Percentiles rank a stretch among this genome's conserved stretches.
These are phyloP conservation scores for Lasioglossum lativentre DNA, from an alignment of 2,888 invertebrate species.

Conservation along the genomic window DNA sequence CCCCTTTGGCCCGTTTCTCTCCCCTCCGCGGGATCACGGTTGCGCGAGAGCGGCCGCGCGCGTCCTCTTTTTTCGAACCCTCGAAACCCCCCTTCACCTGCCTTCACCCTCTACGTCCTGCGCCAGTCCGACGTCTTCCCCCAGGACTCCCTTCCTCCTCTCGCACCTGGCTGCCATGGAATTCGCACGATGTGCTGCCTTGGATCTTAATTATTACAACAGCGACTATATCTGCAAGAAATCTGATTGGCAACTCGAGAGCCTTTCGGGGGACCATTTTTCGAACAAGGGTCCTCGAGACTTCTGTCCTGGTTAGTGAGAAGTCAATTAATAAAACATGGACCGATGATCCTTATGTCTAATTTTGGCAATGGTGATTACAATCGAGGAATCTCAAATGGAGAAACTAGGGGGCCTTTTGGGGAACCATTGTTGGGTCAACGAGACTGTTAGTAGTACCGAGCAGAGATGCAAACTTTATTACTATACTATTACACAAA, in stretches of 20 bases:
- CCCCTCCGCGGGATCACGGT: neutral
- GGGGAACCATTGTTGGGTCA: too few relatives aligned
- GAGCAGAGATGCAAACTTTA: too few relatives aligned
- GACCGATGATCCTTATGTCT: neutral
- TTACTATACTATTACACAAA: too few relatives aligned
- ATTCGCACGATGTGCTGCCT: neutral
- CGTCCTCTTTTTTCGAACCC: conserved; percentile 21
- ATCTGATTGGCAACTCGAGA: neutral
- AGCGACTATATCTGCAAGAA: neutral
- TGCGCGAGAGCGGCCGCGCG: conserved; percentile 12
- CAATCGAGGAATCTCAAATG: too few relatives aligned
- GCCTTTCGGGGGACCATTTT: neutral
- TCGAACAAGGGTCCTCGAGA: neutral
- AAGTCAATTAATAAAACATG: neutral
- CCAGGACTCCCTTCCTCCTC: neutral
- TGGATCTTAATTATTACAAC: neutral
- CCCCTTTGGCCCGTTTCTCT: conserved; percentile 16
- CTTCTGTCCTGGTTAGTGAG: too few relatives aligned
- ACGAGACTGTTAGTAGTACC: too few relatives aligned
- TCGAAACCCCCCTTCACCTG: neutral
- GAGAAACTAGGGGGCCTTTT: too few relatives aligned
- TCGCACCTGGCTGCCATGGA: neutral
- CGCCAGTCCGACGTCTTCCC: neutral
- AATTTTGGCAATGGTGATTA: too few relatives aligned
- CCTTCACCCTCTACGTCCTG: neutral